phyloP scores from a whole-genome alignment of 2,113 vertebrate species.

The Caretta caretta region DNA sequence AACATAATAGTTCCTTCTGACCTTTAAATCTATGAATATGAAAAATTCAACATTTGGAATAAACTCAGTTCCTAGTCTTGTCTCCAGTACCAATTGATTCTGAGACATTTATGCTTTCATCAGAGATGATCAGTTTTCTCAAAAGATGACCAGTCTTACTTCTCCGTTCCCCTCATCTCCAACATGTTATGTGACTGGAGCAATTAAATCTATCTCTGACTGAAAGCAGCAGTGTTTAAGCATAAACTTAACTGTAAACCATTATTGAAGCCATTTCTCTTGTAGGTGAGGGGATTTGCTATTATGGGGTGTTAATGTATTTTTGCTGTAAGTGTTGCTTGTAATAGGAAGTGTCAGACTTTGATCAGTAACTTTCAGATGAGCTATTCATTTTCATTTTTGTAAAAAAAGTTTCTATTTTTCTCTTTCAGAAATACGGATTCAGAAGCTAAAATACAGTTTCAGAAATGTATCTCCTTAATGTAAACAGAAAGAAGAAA shows the following conservation, averaged over 20 bases:
- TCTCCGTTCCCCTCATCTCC: background rate
- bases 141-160: background rate
- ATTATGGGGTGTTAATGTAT: slow-evolving; percentile 36
- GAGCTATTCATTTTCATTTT: slow-evolving; percentile 47
- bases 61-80: background rate
- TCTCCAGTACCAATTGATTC: background rate
- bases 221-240: slow-evolving; percentile 39
- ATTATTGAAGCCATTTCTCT: slow-evolving; percentile 49
- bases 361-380: slow-evolving; percentile 67
- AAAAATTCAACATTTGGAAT: background rate
- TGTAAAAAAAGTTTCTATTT: slow-evolving; percentile 45
- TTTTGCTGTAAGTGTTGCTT: slow-evolving; percentile 40
- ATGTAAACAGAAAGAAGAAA: slow-evolving; percentile 41
- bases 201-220: slow-evolving; percentile 48
- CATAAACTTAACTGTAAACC: slow-evolving; percentile 44
- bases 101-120: slow-evolving; percentile 33
- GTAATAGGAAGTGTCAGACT: slow-evolving; percentile 50
- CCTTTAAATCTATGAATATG: background rate
- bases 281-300: slow-evolving; percentile 46
- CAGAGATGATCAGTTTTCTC: background rate
- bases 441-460: too few species aligned
- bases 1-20: background rate
- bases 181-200: slow-evolving; percentile 15
- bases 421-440: background rate
- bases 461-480: background rate